Evolutionary conservation across 2,113 vertebrate species (phyloP).

Genomic region (Hymenochirus boettgeri): DNA sequence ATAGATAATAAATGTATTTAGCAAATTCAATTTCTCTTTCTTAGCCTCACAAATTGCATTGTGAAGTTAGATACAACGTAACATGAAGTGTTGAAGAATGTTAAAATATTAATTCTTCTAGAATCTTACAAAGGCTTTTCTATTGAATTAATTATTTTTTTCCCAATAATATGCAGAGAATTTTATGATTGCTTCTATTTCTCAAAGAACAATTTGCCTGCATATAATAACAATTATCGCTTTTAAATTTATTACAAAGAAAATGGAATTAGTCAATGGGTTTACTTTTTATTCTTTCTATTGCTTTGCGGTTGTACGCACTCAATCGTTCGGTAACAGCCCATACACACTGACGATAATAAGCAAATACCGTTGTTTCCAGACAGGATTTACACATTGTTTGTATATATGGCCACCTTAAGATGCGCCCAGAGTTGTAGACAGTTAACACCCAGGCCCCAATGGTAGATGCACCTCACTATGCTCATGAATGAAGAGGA

Average conservation of each 20-base stretch:
- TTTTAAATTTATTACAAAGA: not conserved
- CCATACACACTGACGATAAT: too few relatives aligned
- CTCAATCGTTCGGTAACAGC: too few relatives aligned
- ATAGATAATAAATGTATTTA: constrained; percentile 54
- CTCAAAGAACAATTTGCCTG: not conserved
- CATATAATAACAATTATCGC: not conserved
- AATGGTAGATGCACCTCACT: too few relatives aligned
- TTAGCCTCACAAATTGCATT: constrained; percentile 46
- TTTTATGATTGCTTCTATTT: constrained; percentile 22
- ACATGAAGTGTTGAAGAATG: constrained; percentile 47
- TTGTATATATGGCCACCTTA: too few relatives aligned
- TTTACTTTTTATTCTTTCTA: not conserved
- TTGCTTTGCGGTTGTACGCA: too few relatives aligned
- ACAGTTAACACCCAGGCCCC: too few relatives aligned
- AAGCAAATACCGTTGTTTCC: too few relatives aligned
- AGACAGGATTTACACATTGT: too few relatives aligned
- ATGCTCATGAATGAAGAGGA: too few relatives aligned
- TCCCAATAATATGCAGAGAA: constrained; percentile 40
- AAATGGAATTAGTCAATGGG: not conserved
- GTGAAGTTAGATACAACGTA: constrained; percentile 51
- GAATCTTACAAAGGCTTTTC: constrained; percentile 48
- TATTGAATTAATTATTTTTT: constrained; percentile 47
- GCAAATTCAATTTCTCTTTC: constrained; percentile 54
- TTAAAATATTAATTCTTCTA: constrained; percentile 55
- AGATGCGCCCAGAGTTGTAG: too few relatives aligned